Evolutionary conservation across 1,140 invertebrate genomes (phyloP), one percentile per base, ranked within the genome.

Genomic region (Lasioglossum albipes): DNA sequence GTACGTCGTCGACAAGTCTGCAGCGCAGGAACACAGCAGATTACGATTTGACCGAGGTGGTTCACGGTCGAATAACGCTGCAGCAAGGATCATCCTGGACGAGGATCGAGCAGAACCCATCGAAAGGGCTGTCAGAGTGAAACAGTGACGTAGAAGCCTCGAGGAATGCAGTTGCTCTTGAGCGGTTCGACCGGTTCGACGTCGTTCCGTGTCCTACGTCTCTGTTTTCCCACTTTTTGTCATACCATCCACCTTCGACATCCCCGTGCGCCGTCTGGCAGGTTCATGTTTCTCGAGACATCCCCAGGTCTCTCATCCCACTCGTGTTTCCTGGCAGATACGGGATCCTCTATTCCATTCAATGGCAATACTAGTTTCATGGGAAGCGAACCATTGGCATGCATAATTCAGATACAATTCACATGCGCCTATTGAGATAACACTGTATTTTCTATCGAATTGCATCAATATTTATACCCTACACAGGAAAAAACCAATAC

Each of bases 121-220:
- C 72, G 52, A 81, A 75, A 69, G 78, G 78, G 49, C 65, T 81
- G 73, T 57, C 57, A 49, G 66, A 16, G 5, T 22, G 67, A 6
- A 20, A 52, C 52, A 66, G 36, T 77, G 68, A 71, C 54, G 69
- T 62, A 66, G 68, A 84, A 80, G 76, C 76, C 49, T 54, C 67
- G 20, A 49, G 82, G 82, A 84, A 84, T 84, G 82, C 65, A 69
- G 82, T 81, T 84, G 79, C 59, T 81, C 82, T 84, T 84, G 82
- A 84, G 41, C 64, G 42, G 57, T 69, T 52, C 68, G 69, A 81
- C 79, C 79, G 82, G 82, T 84, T 81, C 79, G 73, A 73, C 79
- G 54, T 67, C 71, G 81, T 69, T 62, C 36, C 31, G 2, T 59
- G 62, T 81, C 52, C 71, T 71, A 75, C 72, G 62, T 36, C 82